Percentiles rank a stretch among this genome's conserved stretches.
Conservation (phyloP, 2,113 vertebrate species). For the Salvelinus namaycush region DNA sequence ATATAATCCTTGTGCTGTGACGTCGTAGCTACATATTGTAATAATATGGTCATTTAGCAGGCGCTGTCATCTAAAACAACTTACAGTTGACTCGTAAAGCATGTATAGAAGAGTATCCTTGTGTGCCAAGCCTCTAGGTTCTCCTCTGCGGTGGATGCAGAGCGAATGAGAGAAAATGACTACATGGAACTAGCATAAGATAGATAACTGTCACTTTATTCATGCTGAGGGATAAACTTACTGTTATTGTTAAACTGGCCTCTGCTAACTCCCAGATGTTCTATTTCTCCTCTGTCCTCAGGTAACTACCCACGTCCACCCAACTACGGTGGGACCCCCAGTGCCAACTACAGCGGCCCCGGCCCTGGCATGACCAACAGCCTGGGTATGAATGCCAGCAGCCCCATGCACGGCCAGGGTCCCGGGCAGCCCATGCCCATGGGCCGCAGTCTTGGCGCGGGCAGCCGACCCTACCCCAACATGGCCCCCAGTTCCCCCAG, state of each 20-base stretch:
- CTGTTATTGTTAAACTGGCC: background rate
- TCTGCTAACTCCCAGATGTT: background rate
- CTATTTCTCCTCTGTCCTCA: constrained; percentile 50
- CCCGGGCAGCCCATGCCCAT: constrained; percentile 87
- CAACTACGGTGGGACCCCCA: constrained; percentile 84
- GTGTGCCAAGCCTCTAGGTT: too few species aligned
- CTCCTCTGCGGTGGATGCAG: background rate
- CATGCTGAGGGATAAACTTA: too few species aligned
- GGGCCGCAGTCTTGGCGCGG: constrained; percentile 80
- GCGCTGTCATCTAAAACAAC: too few species aligned
- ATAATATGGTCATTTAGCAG: too few species aligned
- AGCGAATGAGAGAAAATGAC: background rate
- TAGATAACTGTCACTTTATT: background rate
- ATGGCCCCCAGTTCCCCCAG: constrained; percentile 91
- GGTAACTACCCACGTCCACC: constrained; percentile 93
- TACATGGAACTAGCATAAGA: background rate
- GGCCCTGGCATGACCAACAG: constrained; percentile 80
- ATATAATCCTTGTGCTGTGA: too few species aligned
- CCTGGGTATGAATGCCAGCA: constrained; percentile 88
- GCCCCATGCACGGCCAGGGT: constrained; percentile 94
- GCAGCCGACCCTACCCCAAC: constrained; percentile 84
- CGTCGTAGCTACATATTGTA: too few species aligned
- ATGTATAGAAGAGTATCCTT: too few species aligned
- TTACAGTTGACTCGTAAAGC: too few species aligned
- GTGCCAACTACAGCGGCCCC: constrained; percentile 87